phyloP scores from a whole-genome alignment of 2,797 vertebrate species.

The Lacerta viridis region DNA sequence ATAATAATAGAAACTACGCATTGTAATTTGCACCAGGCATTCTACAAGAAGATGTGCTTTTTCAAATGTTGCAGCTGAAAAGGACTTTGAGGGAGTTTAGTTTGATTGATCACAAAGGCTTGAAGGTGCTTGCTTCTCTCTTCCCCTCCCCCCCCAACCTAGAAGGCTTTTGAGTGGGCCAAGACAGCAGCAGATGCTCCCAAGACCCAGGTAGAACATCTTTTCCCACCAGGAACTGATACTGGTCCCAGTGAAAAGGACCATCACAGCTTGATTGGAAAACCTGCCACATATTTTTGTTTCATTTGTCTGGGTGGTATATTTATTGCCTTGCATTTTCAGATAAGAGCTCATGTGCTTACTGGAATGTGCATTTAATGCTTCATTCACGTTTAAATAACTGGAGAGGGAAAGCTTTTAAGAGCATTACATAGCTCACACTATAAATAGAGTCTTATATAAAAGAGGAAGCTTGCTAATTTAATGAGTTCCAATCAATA shows the following conservation, averaged over 20 bases:
- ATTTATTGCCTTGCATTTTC: slow-evolving; percentile 15
- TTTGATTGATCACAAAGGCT: too few relatives aligned
- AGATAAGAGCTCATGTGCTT: slow-evolving; percentile 14
- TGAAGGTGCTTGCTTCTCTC: too few relatives aligned
- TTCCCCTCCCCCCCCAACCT: too few relatives aligned
- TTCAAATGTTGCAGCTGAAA: too few relatives aligned
- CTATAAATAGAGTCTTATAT: slow-evolving; percentile 64
- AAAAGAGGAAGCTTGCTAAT: slow-evolving; percentile 46
- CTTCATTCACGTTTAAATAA: slow-evolving; percentile 36
- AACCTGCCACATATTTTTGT: neutral
- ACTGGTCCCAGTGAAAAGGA: neutral
- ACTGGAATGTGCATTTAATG: neutral
- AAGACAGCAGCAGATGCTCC: too few relatives aligned
- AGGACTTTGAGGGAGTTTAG: too few relatives aligned
- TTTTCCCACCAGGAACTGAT: too few relatives aligned
- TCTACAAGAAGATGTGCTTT: too few relatives aligned
- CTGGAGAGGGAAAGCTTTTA: slow-evolving; percentile 54
- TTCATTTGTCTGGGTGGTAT: neutral
- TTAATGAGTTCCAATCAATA: slow-evolving; percentile 62
- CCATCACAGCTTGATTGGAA: neutral
- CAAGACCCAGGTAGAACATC: too few relatives aligned
- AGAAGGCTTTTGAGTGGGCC: too few relatives aligned
- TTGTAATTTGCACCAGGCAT: too few relatives aligned
- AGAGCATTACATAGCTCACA: slow-evolving; percentile 39
- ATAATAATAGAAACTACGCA: too few relatives aligned